These are phyloP conservation scores for Lepidotrigona ventralis DNA, from an alignment of 1,140 invertebrate genomes.

Conservation along the genomic window DNA sequence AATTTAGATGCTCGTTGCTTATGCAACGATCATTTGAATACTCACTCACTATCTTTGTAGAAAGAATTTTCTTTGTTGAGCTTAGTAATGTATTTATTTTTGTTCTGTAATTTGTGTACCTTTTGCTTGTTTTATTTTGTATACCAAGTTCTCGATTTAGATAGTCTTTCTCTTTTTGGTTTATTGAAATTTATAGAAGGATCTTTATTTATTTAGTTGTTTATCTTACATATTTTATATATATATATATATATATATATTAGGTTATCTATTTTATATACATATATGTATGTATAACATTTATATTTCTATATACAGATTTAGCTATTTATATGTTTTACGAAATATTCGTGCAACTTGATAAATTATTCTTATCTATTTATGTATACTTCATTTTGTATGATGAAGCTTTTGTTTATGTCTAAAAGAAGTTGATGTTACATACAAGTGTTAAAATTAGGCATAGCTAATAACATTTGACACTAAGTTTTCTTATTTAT, in stretches of 20 bases:
- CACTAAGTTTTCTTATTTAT: not conserved
- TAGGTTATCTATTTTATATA: not conserved
- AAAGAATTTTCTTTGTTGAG: not conserved
- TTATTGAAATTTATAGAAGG: not conserved
- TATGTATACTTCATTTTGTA: not conserved
- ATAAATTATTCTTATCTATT: not conserved
- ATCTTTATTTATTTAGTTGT: not conserved
- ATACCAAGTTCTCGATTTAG: not conserved
- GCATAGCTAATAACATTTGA: not conserved
- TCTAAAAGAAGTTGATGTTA: not conserved
- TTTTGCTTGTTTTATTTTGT: too few relatives aligned
- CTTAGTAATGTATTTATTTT: not conserved
- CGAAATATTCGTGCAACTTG: constrained; percentile 3
- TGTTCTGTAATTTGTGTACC: not conserved
- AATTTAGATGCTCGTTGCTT: not conserved
- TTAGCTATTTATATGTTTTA: constrained; percentile 5
- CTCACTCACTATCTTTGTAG: not conserved
- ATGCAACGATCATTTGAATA: not conserved
- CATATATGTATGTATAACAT: not conserved
- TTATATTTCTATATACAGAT: not conserved
- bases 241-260: not conserved
- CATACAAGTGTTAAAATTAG: not conserved
- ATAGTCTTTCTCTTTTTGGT: not conserved
- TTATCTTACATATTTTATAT: not conserved
- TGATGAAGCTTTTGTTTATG: not conserved